A percentile compares a stretch with the other conserved stretches of the same genome.
These are phyloP conservation scores for Pantherophis vulpinus DNA, from an alignment of 2,797 vertebrate species.

Conservation along the genomic window DNA sequence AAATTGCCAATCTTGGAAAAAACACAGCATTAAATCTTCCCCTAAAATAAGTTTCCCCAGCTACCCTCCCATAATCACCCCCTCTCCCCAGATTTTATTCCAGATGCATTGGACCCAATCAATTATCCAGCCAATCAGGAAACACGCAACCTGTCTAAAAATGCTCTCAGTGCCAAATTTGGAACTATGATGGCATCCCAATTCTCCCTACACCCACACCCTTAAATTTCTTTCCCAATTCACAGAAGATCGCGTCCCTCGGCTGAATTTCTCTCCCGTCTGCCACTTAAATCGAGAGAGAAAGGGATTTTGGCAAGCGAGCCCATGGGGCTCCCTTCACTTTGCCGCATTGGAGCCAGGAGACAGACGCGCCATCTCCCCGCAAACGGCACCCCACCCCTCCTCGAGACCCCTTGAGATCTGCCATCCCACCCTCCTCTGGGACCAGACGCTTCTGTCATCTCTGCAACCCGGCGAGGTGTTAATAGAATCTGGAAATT, in stretches of 20 bases:
- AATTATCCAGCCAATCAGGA: background rate
- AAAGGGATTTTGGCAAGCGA: background rate
- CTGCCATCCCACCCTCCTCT: background rate
- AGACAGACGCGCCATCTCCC: too few species aligned
- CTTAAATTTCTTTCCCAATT: background rate
- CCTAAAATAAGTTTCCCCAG: background rate
- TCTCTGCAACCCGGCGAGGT: slow-evolving; percentile 2
- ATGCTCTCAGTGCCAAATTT: background rate
- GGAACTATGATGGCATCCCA: background rate
- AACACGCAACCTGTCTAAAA: background rate
- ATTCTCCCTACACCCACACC: background rate
- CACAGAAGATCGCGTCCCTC: background rate
- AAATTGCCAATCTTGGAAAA: background rate
- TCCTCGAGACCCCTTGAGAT: background rate
- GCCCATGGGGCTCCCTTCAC: too few species aligned
- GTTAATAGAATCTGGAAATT: slow-evolving; percentile 59
- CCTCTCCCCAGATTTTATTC: background rate
- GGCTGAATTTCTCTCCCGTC: background rate
- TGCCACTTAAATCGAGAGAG: background rate
- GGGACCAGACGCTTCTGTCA: background rate
- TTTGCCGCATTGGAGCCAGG: background rate
- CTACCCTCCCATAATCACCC: background rate
- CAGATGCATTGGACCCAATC: background rate
- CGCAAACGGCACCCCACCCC: too few species aligned
- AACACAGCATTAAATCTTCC: background rate